Evolutionary conservation across 2,797 vertebrate species (phyloP), one percentile per base, ranked within the genome.

Genomic region (Paratrypauchen microcephalus): DNA sequence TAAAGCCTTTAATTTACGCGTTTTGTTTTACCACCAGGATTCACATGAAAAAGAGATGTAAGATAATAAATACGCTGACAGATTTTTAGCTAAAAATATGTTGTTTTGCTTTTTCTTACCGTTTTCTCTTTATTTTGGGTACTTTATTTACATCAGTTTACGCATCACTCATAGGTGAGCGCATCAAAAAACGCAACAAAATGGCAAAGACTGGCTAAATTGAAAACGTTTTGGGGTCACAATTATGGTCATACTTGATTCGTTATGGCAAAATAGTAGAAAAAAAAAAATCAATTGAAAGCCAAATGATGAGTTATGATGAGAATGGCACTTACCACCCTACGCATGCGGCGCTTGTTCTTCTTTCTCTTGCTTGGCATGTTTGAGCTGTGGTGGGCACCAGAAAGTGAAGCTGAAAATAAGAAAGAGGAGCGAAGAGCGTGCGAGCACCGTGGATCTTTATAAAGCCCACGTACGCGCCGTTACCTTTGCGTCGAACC

Each of bases 331-430:
- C 91, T 91, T 79, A 93, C 92, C 87, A 84, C 88, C 78, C 86
- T 90, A 69, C 81, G 89, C 91, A 89, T 89, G 78, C 91, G 91
- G 45, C 92, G 91, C 81, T 83, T 91, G 81, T 93, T 92, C 91
- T 91, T 93, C 91, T 93, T 93, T 70, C 88, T 89, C 79, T 89
- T 93, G 90, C 92, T 93, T 39, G 92, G 92, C 92, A 93, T 93
- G 61, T 88, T 4, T 26, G 16, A 56, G 74, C 9, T 58, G 78
- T 70, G 83, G 8, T 41, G 66, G 15, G 41, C 47, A 74, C 21
- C 56, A 65, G 23, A 54, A 52, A 23, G 63, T 7, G 52, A 21
- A 11, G 24, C 57, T 73, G 21, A 68, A 18, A 61, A 73, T 18
- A 68, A 76, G 58, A 36, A 65, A 45, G 62, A 65, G 74, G 73